Base-by-base conservation (phyloP, 2,113 vertebrate species). In the Trichomycterus rosablanca region DNA sequence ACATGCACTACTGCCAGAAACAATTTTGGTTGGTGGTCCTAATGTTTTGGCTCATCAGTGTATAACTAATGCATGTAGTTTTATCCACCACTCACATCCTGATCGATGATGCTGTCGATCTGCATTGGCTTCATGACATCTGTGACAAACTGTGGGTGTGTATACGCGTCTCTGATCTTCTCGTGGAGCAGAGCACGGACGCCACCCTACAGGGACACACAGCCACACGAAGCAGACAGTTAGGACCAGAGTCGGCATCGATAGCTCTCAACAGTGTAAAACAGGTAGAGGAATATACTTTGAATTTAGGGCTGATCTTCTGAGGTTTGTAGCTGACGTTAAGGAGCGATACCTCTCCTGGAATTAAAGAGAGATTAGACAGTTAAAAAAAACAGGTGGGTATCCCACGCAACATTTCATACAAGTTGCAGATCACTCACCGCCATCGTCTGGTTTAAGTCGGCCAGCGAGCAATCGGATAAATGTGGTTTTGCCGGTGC, bases 81-180 rank as follows among this genome's bases (percentile, higher is more conserved):
- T n/a, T n/a, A n/a, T 9, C 3, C 8, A 22, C 6, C 3, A 40
- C 77, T 42, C 81, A 98, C 95, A 66, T 98, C 95, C 77, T 98
- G 95, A 82, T 98, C 95, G 19, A 99, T 99, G 79, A 99, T 97
- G 85, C 94, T 98, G 83, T 99, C 96, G 61, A 99, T 99, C 30
- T 97, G 94, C 78, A 99, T 82, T 50, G 96, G 96, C 76, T 99
- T 99, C 96, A 99, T 99, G 14, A 96, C 94, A 16, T 98, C 94
- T 1, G 96, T 99, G 73, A 97, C 94, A 78, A 99, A 99, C 70
- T 99, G 96, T 0, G 95, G 96, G 57, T 98, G 95, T 0, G 93
- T 99, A 42, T 99, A 99, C 35, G 95, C 92, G 60, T 99, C 95
- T 74, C 95, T 70, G 81, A 99, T 97, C 87, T 98, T 99, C 62